Percentiles rank a stretch among this genome's conserved stretches.
Evolutionary conservation across 1,140 invertebrate genomes (phyloP).

Genomic region (Leptestheria dahalacensis): DNA sequence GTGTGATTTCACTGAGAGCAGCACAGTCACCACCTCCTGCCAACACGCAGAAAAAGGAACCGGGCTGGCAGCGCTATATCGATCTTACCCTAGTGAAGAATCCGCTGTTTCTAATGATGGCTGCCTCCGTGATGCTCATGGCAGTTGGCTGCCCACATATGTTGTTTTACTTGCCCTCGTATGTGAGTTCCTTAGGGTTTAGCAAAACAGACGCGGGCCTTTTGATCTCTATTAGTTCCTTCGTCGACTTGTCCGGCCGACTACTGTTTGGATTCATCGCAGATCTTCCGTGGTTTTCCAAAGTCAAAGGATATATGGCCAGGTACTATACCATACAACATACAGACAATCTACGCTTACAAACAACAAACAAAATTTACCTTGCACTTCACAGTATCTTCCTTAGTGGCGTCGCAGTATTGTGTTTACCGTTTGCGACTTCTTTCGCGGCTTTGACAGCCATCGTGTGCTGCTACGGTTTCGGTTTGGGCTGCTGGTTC

Average conservation of each 20-base stretch:
- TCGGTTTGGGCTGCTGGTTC: slow-evolving; percentile 57
- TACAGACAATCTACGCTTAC: background rate
- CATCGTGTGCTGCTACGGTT: slow-evolving; percentile 43
- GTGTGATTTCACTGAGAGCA: background rate
- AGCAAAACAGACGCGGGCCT: slow-evolving; percentile 49
- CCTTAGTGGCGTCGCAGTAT: slow-evolving; percentile 45
- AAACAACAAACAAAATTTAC: background rate
- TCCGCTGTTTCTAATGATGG: slow-evolving; percentile 51
- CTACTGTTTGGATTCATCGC: slow-evolving; percentile 51
- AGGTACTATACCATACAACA: slow-evolving; percentile 33
- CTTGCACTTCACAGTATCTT: slow-evolving; percentile 36
- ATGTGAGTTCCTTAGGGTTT: slow-evolving; percentile 43
- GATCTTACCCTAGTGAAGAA: slow-evolving; percentile 48
- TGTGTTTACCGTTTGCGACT: slow-evolving; percentile 44
- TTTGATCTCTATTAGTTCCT: slow-evolving; percentile 52
- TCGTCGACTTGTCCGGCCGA: slow-evolving; percentile 47
- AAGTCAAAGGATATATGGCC: slow-evolving; percentile 49
- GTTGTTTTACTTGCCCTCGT: slow-evolving; percentile 54
- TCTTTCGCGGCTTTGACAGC: slow-evolving; percentile 44
- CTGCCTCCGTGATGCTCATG: slow-evolving; percentile 53
- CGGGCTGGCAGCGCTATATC: slow-evolving; percentile 33
- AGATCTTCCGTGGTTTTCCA: slow-evolving; percentile 50
- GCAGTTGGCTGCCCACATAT: slow-evolving; percentile 58
- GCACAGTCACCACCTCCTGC: background rate
- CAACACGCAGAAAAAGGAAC: slow-evolving; percentile 19